Conservation (phyloP, 2,113 vertebrate species). For the Todiramphus saurophagus region DNA sequence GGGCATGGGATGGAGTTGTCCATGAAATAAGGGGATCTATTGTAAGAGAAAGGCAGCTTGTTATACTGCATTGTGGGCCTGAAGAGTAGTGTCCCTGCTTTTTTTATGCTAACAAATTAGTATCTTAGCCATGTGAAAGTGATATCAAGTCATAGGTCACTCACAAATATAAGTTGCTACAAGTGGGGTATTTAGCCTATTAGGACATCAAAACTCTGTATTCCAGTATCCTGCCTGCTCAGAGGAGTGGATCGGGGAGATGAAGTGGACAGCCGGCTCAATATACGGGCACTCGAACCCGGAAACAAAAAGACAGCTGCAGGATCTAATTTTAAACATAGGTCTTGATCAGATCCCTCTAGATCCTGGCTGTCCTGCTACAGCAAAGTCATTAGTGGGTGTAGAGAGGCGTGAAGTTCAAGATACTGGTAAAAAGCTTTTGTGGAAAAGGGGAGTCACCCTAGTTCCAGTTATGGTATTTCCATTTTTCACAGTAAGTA, state of each 20-base stretch:
- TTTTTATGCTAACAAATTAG: not conserved
- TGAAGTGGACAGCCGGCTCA: constrained; percentile 11
- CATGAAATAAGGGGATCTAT: not conserved
- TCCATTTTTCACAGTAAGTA: constrained; percentile 68
- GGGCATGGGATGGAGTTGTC: not conserved
- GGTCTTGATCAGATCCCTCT: not conserved
- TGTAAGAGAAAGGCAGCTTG: not conserved
- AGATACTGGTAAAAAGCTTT: not conserved
- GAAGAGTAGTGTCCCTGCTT: not conserved
- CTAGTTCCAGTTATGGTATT: constrained; percentile 61
- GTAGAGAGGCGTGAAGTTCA: not conserved
- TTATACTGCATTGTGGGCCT: not conserved
- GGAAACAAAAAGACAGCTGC: constrained; percentile 57
- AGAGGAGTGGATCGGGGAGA: not conserved
- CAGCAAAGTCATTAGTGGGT: not conserved
- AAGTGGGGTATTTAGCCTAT: not conserved
- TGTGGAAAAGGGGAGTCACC: not conserved
- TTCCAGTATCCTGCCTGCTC: not conserved
- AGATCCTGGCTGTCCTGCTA: not conserved
- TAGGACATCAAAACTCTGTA: not conserved
- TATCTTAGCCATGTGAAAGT: not conserved
- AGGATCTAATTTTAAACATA: constrained; percentile 70
- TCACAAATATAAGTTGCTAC: not conserved
- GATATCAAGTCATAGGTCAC: not conserved
- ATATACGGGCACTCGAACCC: not conserved